Evolutionary conservation across 1,140 invertebrate genomes (phyloP), one percentile per base, ranked within the genome.

Genomic region (Drosophila parvula): DNA sequence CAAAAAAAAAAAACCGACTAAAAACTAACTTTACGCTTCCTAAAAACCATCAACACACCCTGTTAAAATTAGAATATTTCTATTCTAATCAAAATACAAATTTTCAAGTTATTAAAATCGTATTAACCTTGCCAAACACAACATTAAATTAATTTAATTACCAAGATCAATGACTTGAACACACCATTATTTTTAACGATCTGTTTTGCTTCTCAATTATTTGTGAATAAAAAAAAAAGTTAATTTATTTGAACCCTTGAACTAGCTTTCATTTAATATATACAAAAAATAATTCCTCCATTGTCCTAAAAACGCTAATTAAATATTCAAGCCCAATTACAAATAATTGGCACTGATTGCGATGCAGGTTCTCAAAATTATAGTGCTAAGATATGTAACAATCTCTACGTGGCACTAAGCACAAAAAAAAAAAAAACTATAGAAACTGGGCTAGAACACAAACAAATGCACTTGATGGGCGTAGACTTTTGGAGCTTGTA

Each of bases 101-200:
- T 16, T 16, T 50, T 16, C 16, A 6, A 14, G n/a, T 16, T 51
- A 18, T 51, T 51, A 18, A 51, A 34, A 28, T 18, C 18, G 0
- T 34, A 51, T 18, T 53, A 36, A 53, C 50, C 50, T 53, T 51
- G 28, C 4, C 16, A 11, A 14, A 16, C 8, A 6, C 36, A 12
- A 34, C 18, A 18, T 14, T 8, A 11, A 51, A 51, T 51, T 18
- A 36, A 53, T 22, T 53, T 36, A 36, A 53, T 53, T 22, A 53
- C 16, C 50, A 36, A 53, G 50, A 36, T 53, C 50, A 53, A 18
- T 22, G 32, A 53, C 32, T 32, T 22, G 3, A 34, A 12, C 14
- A 2, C 50, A 12, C 10, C 30, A 53, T 36, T 36, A 10, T 53
- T 36, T 36, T 53, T 36, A 14, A 36, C 11, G 11, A 5, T 11